phyloP scores from a whole-genome alignment of 2,888 invertebrate genomes.

The Tiliacea citrago region DNA sequence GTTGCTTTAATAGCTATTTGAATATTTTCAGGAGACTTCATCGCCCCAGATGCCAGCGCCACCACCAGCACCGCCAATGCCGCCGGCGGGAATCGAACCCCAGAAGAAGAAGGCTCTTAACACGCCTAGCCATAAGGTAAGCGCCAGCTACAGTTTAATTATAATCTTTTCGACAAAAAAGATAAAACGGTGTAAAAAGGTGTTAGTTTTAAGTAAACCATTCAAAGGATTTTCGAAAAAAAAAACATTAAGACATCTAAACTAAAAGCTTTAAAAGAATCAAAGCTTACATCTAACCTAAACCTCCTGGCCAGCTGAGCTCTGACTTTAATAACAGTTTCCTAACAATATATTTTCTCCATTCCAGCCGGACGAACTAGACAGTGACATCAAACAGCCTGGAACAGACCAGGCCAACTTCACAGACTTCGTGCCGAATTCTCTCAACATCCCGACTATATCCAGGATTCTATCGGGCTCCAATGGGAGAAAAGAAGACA shows the following conservation, averaged over 20 bases:
- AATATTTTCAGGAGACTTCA: conserved; percentile 85
- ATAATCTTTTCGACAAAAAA: not conserved
- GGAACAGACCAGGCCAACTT: conserved; percentile 86
- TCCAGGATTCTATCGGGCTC: conserved; percentile 96
- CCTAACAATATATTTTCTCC: conserved; percentile 39
- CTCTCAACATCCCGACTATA: conserved; percentile 95
- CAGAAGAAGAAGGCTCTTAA: conserved; percentile 94
- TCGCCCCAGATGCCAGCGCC: conserved; percentile 89
- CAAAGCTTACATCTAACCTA: not conserved
- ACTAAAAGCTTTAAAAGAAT: not conserved
- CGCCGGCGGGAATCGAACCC: conserved; percentile 86
- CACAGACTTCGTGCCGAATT: conserved; percentile 92
- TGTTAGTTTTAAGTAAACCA: too few relatives aligned
- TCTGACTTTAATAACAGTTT: not conserved
- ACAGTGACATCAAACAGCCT: conserved; percentile 83
- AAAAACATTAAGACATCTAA: not conserved
- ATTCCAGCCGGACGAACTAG: conserved; percentile 87
- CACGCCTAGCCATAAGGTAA: conserved; percentile 93
- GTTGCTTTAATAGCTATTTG: not conserved
- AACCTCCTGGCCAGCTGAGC: too few relatives aligned
- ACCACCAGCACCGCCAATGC: conserved; percentile 86
- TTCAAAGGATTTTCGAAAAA: not conserved
- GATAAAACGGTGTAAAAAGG: not conserved
- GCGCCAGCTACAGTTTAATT: not conserved
- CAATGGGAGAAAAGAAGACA: conserved; percentile 95